Base-by-base conservation (phyloP, 2,113 vertebrate species). In the Centropus bengalensis region DNA sequence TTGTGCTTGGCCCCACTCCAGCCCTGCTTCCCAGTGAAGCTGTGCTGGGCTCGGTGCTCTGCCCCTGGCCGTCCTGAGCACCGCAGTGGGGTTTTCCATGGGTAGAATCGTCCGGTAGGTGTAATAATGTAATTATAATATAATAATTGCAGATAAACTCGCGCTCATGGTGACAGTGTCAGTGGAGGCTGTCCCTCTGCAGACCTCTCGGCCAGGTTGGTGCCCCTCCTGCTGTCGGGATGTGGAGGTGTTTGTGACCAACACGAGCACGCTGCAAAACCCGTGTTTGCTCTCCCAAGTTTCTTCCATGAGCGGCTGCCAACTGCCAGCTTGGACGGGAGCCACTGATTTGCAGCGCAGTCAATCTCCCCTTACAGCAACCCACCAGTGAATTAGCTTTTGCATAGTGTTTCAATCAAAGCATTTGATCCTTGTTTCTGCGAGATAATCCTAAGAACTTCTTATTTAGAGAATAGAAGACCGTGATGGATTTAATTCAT, bases 401-500 rank as follows among this genome's bases (percentile, higher is more conserved):
- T 97, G 94, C 97, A 95, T 97, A 96, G 97, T 96, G 96, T 98
- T 98, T 98, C 97, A 98, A 97, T 98, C 98, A 98, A 97, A 98
- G 97, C 97, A 95, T 98, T 98, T 98, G 98, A 98, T 98, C 98
- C 98, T 98, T 98, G 98, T 98, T 98, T 98, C 97, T 98, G 98
- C 68, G 88, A 98, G 97, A 98, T 98, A 98, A 98, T 98, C 98
- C 98, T 88, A 96, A 98, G 97, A 98, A 98, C 97, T 98, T 98
- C 97, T 98, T 98, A 98, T 97, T 97, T 97, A 97, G 97, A 98
- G 98, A 98, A 97, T 97, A 98, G 97, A 97, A 96, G 97, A 92
- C 97, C 95, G 92, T 98, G 98, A 98, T 98, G 98, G 98, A 98
- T 98, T 98, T 98, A 98, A 98, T 98, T 98, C 98, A 98, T 98